Evolutionary conservation across 2,888 invertebrate genomes (phyloP).

Genomic region (Poecilus cupreus): DNA sequence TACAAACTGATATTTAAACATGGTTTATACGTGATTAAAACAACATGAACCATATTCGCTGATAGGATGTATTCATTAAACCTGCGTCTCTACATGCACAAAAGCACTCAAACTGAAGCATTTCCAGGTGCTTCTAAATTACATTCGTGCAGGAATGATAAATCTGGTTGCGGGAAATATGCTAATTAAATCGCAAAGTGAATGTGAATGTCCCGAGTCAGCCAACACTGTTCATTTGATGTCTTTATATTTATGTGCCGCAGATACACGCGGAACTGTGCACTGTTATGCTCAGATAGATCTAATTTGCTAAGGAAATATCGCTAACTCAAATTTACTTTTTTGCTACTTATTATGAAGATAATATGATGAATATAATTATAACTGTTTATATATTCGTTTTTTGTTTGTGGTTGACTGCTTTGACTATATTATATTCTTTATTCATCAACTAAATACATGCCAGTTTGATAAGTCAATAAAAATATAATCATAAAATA

Average conservation of each 20-base stretch:
- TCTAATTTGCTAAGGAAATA: too few relatives aligned
- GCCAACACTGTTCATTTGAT: constrained; percentile 19
- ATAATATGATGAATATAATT: too few relatives aligned
- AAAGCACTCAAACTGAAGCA: constrained; percentile 28
- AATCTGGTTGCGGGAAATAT: constrained; percentile 34
- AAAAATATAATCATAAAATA: too few relatives aligned
- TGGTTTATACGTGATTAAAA: constrained; percentile 20
- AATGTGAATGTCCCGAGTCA: constrained; percentile 17
- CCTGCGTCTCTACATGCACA: constrained; percentile 23
- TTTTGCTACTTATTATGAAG: too few relatives aligned
- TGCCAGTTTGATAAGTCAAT: too few relatives aligned
- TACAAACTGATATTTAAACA: constrained; percentile 30
- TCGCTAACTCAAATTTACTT: too few relatives aligned
- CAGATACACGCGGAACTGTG: too few relatives aligned
- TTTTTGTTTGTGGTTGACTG: too few relatives aligned
- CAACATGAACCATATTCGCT: constrained; percentile 9
- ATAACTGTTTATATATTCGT: too few relatives aligned
- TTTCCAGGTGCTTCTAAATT: constrained; percentile 33
- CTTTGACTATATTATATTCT: too few relatives aligned
- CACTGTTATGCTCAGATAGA: too few relatives aligned
- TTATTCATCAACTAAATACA: too few relatives aligned
- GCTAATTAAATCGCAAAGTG: constrained; percentile 38
- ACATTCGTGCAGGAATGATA: constrained; percentile 29
- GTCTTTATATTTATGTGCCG: background rate
- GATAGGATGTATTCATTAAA: constrained; percentile 30